Evolutionary conservation across 2,888 invertebrate species (phyloP).

Genomic region (Torymus auratus): DNA sequence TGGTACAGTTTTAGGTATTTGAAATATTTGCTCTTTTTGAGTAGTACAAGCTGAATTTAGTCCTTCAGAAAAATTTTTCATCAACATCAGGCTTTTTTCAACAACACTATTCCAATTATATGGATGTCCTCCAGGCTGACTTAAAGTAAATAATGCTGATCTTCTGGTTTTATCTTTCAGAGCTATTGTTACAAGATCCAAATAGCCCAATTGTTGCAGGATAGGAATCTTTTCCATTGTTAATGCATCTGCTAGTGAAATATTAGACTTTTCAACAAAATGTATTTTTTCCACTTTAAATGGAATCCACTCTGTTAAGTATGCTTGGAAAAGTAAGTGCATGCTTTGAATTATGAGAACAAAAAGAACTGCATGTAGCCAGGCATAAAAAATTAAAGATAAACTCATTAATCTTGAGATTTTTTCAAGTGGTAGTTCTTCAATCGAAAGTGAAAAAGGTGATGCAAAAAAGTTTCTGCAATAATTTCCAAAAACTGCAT

Average conservation of each 20-base stretch:
- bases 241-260: conserved; percentile 82
- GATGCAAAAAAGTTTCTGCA: conserved; percentile 78
- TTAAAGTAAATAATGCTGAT: conserved; percentile 83
- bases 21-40: conserved; percentile 63
- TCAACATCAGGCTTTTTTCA: conserved; percentile 81
- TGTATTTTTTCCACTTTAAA: conserved; percentile 81
- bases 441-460: conserved; percentile 79
- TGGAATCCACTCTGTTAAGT: conserved; percentile 83
- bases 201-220: conserved; percentile 86
- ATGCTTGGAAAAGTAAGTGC: conserved; percentile 84
- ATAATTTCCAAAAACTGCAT: conserved; percentile 81
- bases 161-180: conserved; percentile 81
- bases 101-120: conserved; percentile 89
- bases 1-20: conserved; percentile 54
- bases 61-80: conserved; percentile 83
- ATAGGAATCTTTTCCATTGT: conserved; percentile 81
- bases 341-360: conserved; percentile 84
- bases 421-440: conserved; percentile 78
- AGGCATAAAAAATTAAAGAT: conserved; percentile 81
- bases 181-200: conserved; percentile 84
- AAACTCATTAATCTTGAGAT: conserved; percentile 77
- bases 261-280: conserved; percentile 64
- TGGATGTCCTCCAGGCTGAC: conserved; percentile 91
- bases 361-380: conserved; percentile 85
- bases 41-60: conserved; percentile 77